A percentile compares a stretch with the other conserved stretches of the same genome.
Evolutionary conservation across 2,888 invertebrate species (phyloP).

Genomic region (Perizoma affinitatum): DNA sequence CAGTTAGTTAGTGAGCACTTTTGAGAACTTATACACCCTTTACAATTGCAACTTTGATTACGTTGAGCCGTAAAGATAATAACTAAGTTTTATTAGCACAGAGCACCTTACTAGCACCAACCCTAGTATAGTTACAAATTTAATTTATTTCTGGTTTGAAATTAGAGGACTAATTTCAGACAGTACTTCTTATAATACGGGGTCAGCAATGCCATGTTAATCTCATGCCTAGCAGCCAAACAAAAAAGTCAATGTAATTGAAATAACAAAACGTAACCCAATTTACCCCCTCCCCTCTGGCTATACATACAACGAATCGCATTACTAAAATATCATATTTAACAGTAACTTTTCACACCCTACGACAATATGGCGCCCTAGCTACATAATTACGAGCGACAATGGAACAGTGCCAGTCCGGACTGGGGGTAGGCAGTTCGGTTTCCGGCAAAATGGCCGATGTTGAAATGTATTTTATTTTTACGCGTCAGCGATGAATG

Average conservation of each 20-base stretch:
- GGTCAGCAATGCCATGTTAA: constrained; percentile 1
- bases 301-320: constrained; percentile 48
- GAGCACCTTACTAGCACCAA: too few species aligned
- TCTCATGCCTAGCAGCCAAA: background rate
- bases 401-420: constrained; percentile 50
- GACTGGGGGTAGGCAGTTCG: constrained; percentile 35
- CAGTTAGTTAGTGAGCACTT: too few species aligned
- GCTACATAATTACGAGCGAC: constrained; percentile 62
- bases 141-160: too few species aligned
- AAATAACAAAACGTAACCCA: constrained; percentile 25
- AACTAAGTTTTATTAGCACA: too few species aligned
- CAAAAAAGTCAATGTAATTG: constrained; percentile 25
- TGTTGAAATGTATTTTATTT: constrained; percentile 20
- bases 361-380: constrained; percentile 48
- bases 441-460: constrained; percentile 45
- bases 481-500: constrained; percentile 16
- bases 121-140: too few species aligned
- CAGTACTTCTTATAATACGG: too few species aligned
- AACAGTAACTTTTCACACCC: constrained; percentile 57
- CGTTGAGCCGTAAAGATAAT: too few species aligned
- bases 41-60: too few species aligned
- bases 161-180: too few species aligned
- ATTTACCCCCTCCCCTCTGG: constrained; percentile 19
- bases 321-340: constrained; percentile 62
- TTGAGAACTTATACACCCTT: too few species aligned